Evolutionary conservation across 35 echinoderm and acorn worm species (phyloP), one percentile per base, ranked within the genome.

Genomic region (Hemicentrotus pulcherrimus): DNA sequence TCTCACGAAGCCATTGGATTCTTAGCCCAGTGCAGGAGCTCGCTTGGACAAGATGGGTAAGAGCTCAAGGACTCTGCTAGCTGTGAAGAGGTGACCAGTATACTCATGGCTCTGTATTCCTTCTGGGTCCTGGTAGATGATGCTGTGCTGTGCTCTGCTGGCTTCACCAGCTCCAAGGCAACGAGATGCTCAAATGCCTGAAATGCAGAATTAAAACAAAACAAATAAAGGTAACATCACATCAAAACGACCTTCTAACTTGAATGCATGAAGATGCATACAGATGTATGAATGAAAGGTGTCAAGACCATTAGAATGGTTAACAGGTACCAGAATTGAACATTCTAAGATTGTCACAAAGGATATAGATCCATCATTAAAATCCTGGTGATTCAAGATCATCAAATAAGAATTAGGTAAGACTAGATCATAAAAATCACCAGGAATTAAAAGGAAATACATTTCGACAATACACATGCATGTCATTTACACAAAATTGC

Each of bases 111-210:
- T 94, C 98, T 47, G 59, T 99, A 99, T 71, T 99, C 98, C 85
- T 99, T 99, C 46, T 97, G 98, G 15, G 94, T 97, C 47, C 95
- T 32, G n/a, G 94, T 95, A 86, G 92, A 95, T 11, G 92, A 91
- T 59, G 95, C 97, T 58, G 48, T 47, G 30, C 91, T 93, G 46
- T 93, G 91, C 33, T 99, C 98, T 13, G 95, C 98, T 86, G 97
- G 93, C 32, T 92, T 86, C 9, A 99, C 94, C 28, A 99, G 87
- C 94, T 99, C 98, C 45, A 99, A 94, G 48, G 96, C 95, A 30
- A 97, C 94, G 47, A 99, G 96, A 46, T 99, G 97, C 94, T 99
- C 98, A 96, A 99, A 99, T 87, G 98, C 98, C 98, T 99, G 94
- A 24, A 95, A 94, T 46, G 96, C 31, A 92, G 31, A 59, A 85